Evolutionary conservation across 2,113 vertebrate genomes (phyloP).

Genomic region (Paratilapia polleni): DNA sequence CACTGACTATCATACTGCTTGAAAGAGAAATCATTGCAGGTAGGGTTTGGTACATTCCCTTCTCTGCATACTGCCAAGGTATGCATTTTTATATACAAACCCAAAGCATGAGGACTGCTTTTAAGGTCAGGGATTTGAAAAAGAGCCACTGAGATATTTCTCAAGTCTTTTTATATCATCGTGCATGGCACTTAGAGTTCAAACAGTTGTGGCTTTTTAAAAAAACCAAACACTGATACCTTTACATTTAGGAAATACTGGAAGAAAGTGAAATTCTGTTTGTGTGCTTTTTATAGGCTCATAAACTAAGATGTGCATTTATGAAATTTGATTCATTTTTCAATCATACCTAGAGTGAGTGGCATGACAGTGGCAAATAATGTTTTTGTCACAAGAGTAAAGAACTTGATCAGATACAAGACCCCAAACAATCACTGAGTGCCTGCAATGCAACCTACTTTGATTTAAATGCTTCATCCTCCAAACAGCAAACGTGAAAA

Average conservation of each 20-base stretch:
- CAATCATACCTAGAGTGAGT: not conserved
- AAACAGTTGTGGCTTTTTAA: not conserved
- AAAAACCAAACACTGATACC: not conserved
- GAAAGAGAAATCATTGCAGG: slow-evolving; percentile 56
- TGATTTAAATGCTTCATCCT: slow-evolving; percentile 32
- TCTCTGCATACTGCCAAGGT: slow-evolving; percentile 72
- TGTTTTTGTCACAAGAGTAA: not conserved
- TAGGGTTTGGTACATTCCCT: slow-evolving; percentile 72
- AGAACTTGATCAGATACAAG: not conserved
- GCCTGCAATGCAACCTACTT: slow-evolving; percentile 16
- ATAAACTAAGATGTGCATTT: not conserved
- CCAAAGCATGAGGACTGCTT: slow-evolving; percentile 59
- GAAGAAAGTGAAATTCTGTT: not conserved
- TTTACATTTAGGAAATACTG: not conserved
- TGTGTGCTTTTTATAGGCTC: no score
- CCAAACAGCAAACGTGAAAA: slow-evolving; percentile 48
- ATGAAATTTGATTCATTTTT: not conserved
- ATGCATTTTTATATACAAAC: slow-evolving; percentile 78
- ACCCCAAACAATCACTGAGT: not conserved
- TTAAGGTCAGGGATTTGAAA: slow-evolving; percentile 55
- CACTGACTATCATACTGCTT: not conserved
- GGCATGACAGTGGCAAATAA: not conserved
- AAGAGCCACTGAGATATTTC: slow-evolving; percentile 41
- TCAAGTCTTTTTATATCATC: slow-evolving; percentile 37
- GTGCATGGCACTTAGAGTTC: not conserved